A percentile compares a stretch with the other conserved stretches of the same genome.
Evolutionary conservation across 2,888 invertebrate genomes (phyloP).

Genomic region (Eristalis arbustorum): DNA sequence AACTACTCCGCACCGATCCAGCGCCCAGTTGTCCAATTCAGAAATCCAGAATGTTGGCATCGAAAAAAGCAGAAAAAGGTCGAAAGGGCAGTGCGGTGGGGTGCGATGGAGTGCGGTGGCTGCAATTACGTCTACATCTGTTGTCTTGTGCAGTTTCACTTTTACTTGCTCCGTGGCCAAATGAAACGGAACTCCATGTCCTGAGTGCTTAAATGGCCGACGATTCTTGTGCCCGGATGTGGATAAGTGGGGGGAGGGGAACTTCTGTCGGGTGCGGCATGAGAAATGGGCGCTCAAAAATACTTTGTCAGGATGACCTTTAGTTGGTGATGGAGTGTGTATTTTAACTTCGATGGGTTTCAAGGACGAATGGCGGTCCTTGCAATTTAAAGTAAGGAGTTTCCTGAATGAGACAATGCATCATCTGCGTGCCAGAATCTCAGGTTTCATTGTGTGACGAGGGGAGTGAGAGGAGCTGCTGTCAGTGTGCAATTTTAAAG

Average conservation of each 20-base stretch:
- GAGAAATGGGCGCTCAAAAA: not conserved
- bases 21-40: not conserved
- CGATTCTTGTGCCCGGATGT: not conserved
- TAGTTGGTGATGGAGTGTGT: not conserved
- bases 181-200: not conserved
- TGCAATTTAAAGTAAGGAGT: not conserved
- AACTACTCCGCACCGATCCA: not conserved
- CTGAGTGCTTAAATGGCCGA: not conserved
- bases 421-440: not conserved
- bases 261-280: not conserved
- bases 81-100: not conserved
- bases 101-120: not conserved
- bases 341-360: not conserved
- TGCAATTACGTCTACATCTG: not conserved
- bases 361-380: not conserved
- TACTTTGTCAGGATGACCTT: not conserved
- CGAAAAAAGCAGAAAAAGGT: not conserved
- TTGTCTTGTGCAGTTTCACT: not conserved
- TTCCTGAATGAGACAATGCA: not conserved
- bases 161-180: not conserved
- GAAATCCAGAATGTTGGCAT: not conserved
- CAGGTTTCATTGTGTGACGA: no score
- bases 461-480: no score
- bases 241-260: not conserved
- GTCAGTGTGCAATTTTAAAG: no score